Conservation (phyloP, 2,113 vertebrate genomes). For the Eupsittula cactorum region DNA sequence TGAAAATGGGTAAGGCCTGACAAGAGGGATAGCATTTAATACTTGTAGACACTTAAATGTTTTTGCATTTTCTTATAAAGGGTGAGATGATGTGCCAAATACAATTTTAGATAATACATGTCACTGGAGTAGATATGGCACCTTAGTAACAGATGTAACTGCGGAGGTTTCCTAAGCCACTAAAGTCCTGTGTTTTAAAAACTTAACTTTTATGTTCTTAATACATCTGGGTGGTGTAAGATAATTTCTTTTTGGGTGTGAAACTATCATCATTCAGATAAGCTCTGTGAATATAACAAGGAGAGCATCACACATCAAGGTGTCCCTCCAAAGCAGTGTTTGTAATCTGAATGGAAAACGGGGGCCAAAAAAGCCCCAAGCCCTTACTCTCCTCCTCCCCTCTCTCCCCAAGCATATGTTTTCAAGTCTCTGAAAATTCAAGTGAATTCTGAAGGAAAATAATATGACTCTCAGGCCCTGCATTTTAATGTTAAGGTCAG, state of each 20-base stretch:
- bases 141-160: not conserved
- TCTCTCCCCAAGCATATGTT: not conserved
- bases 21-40: not conserved
- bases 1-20: not conserved
- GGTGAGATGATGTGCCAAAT: not conserved
- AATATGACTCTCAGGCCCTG: not conserved
- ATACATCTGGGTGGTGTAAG: not conserved
- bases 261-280: not conserved
- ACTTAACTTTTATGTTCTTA: not conserved
- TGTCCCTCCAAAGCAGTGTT: not conserved
- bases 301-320: not conserved
- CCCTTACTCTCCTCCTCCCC: rapidly evolving
- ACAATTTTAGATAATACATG: not conserved
- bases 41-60: not conserved
- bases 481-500: not conserved
- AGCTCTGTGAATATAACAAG: not conserved
- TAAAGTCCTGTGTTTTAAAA: not conserved
- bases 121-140: not conserved
- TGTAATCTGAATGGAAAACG: not conserved
- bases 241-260: not conserved
- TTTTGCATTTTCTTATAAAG: not conserved
- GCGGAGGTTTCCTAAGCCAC: not conserved
- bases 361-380: not conserved
- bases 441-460: not conserved
- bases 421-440: not conserved